Evolutionary conservation across 2,888 invertebrate species (phyloP).

Genomic region (Sthenelais limicola): DNA sequence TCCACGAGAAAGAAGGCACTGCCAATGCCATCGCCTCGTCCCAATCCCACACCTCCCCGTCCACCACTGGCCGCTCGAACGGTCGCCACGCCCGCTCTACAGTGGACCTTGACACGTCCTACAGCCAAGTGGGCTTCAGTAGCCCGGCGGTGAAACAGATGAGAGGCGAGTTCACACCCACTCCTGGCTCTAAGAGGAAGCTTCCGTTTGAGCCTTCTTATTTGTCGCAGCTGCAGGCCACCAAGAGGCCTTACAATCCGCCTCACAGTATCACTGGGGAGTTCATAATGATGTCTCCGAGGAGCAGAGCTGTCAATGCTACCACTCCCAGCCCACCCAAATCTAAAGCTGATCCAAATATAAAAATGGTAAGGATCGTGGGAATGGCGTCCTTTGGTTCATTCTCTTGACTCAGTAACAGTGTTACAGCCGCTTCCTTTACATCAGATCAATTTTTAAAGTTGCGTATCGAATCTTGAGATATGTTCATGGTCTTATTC

Average conservation of each 20-base stretch:
- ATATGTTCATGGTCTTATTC: no score
- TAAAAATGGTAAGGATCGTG: no score
- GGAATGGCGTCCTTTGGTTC: no score
- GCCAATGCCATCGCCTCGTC: background rate
- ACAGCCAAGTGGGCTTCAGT: slow-evolving; percentile 27
- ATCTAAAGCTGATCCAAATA: no score
- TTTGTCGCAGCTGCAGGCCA: background rate
- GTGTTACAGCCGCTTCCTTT: no score
- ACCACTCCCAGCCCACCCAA: background rate
- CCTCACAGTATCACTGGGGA: background rate
- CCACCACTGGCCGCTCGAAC: background rate
- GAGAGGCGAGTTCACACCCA: background rate
- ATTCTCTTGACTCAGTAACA: no score
- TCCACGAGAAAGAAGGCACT: slow-evolving; percentile 76
- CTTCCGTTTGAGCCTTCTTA: slow-evolving; percentile 1
- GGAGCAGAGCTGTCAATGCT: slow-evolving; percentile 6
- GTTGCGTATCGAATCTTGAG: no score
- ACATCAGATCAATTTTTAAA: no score
- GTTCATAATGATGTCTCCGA: slow-evolving; percentile 7
- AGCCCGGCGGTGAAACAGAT: background rate
- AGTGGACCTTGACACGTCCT: background rate
- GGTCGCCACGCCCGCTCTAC: background rate
- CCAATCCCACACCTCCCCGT: background rate
- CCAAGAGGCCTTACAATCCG: background rate
- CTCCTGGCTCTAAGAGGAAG: slow-evolving; percentile 35